A percentile compares a stretch with the other conserved stretches of the same genome.
phyloP scores from a whole-genome alignment of 1,140 invertebrate genomes.

The Drosophila eugracilis region DNA sequence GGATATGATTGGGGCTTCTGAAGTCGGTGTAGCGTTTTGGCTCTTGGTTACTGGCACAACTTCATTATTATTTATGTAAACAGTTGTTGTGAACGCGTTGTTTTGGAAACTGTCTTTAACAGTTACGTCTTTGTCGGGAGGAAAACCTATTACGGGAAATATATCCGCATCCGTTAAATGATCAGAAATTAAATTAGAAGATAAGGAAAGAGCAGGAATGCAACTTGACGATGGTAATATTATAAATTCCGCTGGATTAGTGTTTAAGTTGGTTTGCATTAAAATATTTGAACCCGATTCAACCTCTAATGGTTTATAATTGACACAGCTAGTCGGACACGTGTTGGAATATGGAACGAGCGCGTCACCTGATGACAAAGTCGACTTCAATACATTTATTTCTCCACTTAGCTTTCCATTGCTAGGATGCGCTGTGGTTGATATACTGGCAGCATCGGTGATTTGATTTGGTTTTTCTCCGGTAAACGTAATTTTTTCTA shows the following conservation, averaged over 20 bases:
- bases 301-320: slow-evolving; percentile 12
- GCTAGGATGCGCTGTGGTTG: slow-evolving; percentile 9
- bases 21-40: slow-evolving; percentile 19
- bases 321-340: slow-evolving; percentile 20
- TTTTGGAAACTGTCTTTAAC: slow-evolving; percentile 10
- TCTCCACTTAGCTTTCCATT: background rate
- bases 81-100: slow-evolving; percentile 55
- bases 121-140: slow-evolving; percentile 31
- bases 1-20: slow-evolving; percentile 35
- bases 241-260: background rate
- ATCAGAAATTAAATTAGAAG: slow-evolving; percentile 6
- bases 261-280: background rate
- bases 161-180: background rate
- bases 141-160: slow-evolving; percentile 12
- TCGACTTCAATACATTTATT: slow-evolving; percentile 1
- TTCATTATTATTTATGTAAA: slow-evolving; percentile 14
- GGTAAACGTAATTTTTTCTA: slow-evolving; percentile 33
- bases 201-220: slow-evolving; percentile 13
- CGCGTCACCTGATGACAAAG: slow-evolving; percentile 19
- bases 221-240: background rate
- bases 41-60: slow-evolving; percentile 9
- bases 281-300: slow-evolving; percentile 1
- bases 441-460: slow-evolving; percentile 11
- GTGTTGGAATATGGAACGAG: slow-evolving; percentile 14
- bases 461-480: slow-evolving; percentile 15